Conservation (phyloP, 2,797 vertebrate species). For the Bradypodion ventrale region DNA sequence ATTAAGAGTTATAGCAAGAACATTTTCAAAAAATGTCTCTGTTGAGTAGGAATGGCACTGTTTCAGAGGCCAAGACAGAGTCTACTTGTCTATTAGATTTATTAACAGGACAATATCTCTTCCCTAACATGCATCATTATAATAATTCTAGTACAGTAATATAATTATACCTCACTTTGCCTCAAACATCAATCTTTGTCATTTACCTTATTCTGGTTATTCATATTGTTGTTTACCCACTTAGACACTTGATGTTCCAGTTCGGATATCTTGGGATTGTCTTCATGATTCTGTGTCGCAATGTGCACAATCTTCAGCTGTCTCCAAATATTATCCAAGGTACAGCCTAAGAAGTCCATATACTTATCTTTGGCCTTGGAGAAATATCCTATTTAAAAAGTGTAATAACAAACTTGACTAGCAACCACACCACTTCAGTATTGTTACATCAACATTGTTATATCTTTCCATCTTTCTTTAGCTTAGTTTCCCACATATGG, state of each 20-base stretch:
- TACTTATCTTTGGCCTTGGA: constrained; percentile 77
- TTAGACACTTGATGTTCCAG: constrained; percentile 77
- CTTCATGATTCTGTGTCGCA: constrained; percentile 78
- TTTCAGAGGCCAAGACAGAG: background rate
- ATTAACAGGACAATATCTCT: background rate
- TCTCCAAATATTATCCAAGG: constrained; percentile 81
- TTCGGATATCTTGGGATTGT: constrained; percentile 80
- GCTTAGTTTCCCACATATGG: background rate
- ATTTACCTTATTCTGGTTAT: constrained; percentile 71
- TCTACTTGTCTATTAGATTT: background rate
- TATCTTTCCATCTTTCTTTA: too few relatives aligned
- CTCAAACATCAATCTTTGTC: constrained; percentile 33
- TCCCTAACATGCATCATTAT: background rate
- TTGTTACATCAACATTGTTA: too few relatives aligned
- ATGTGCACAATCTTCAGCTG: constrained; percentile 84
- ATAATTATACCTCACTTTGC: constrained; percentile 6
- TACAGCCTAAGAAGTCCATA: constrained; percentile 73
- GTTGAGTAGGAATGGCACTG: background rate
- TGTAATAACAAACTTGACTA: constrained; percentile 35
- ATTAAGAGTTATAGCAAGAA: background rate
- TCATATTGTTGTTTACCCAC: constrained; percentile 71
- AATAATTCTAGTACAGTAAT: too few relatives aligned
- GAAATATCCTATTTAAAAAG: constrained; percentile 83
- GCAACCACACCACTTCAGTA: background rate
- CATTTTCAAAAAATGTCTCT: background rate